Evolutionary conservation across 2,797 vertebrate genomes (phyloP).

Genomic region (Sciurus carolinensis): DNA sequence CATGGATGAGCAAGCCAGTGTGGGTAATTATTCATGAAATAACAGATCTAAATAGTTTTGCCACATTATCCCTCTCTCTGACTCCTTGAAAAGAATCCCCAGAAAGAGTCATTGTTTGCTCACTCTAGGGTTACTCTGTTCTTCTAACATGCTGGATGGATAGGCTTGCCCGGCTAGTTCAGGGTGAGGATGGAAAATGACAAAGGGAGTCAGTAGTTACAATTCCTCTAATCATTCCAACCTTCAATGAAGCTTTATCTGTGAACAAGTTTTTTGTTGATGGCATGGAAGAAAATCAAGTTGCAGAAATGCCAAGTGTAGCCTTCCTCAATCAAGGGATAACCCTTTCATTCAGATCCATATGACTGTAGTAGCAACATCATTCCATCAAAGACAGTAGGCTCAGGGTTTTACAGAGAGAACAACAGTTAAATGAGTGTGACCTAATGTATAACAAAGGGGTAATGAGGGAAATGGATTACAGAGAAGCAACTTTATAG

Average conservation of each 20-base stretch:
- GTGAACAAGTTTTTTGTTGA: constrained; percentile 10
- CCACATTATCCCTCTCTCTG: neutral
- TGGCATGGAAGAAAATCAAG: constrained; percentile 33
- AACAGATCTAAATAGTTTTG: neutral
- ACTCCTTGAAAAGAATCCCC: constrained; percentile 30
- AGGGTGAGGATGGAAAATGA: neutral
- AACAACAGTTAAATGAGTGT: constrained; percentile 7
- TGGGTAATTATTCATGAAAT: neutral
- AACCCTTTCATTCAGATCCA: neutral
- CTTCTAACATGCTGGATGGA: neutral
- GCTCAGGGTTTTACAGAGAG: neutral
- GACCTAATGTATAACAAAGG: neutral
- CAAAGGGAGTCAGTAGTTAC: neutral
- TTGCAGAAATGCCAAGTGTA: neutral
- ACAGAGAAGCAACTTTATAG: constrained; percentile 9
- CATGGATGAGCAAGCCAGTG: neutral
- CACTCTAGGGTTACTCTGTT: neutral
- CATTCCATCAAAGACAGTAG: constrained; percentile 13
- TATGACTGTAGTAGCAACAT: neutral
- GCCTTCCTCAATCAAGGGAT: neutral
- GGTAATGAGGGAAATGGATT: neutral
- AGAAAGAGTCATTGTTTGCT: neutral
- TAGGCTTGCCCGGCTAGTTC: neutral
- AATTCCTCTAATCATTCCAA: neutral
- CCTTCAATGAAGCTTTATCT: neutral